A percentile compares a stretch with the other conserved stretches of the same genome.
These are phyloP conservation scores for Pissodes strobi DNA, from an alignment of 1,140 invertebrate genomes.

Conservation along the genomic window DNA sequence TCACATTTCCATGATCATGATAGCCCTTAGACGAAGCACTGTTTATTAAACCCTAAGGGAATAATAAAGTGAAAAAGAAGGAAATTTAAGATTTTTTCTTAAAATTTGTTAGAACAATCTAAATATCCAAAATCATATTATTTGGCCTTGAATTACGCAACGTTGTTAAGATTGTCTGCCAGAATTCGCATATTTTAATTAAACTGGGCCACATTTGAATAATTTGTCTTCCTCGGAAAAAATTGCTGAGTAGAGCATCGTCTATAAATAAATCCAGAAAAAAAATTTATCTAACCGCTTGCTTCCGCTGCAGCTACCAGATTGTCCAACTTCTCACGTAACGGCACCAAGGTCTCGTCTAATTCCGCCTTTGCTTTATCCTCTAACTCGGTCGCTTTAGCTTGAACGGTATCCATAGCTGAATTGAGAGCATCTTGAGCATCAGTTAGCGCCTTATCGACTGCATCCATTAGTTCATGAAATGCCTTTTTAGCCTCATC, in stretches of 20 bases:
- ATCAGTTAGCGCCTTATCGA: slow-evolving; percentile 19
- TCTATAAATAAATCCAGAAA: too few species aligned
- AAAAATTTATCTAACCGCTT: neutral
- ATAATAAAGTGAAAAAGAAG: too few species aligned
- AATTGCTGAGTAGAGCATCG: neutral
- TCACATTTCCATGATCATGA: too few species aligned
- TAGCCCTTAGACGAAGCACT: too few species aligned
- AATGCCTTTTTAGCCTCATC: slow-evolving; percentile 23
- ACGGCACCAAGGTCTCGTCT: slow-evolving; percentile 3
- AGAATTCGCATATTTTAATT: too few species aligned
- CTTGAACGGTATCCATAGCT: slow-evolving; percentile 1
- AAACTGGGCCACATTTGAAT: too few species aligned
- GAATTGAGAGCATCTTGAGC: slow-evolving; percentile 10
- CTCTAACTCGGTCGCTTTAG: slow-evolving; percentile 5
- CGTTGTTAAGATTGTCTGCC: neutral
- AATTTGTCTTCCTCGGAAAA: neutral
- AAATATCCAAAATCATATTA: neutral
- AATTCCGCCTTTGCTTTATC: slow-evolving; percentile 15
- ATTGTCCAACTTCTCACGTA: slow-evolving; percentile 15
- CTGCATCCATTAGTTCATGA: slow-evolving; percentile 2
- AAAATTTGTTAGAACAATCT: neutral
- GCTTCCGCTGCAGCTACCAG: slow-evolving; percentile 1
- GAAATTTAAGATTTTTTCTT: too few species aligned
- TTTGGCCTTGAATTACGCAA: neutral
- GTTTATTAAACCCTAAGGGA: too few species aligned